Conservation (phyloP, 2,113 vertebrate species). For the Podarcis cretensis region DNA sequence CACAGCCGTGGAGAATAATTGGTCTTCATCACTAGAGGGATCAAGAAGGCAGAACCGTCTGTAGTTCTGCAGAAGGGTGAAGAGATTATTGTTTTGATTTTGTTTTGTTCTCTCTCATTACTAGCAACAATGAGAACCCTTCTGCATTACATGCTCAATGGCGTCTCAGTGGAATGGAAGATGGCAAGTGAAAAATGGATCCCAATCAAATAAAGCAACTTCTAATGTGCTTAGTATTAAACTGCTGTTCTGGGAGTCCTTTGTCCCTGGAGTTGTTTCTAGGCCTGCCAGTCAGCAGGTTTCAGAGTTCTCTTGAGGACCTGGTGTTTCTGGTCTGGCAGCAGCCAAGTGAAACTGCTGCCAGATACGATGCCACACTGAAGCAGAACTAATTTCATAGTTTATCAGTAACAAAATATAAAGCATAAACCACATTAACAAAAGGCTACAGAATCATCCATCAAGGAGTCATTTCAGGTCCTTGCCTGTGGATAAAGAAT, state of each 20-base stretch:
- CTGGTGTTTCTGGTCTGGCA: slow-evolving; percentile 50
- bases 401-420: slow-evolving; percentile 57
- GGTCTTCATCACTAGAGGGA: background rate
- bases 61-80: background rate
- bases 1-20: background rate
- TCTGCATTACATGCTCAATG: slow-evolving; percentile 49
- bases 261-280: slow-evolving; percentile 57
- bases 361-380: slow-evolving; percentile 48
- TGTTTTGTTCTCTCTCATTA: slow-evolving; percentile 26
- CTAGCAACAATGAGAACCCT: slow-evolving; percentile 44
- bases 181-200: slow-evolving; percentile 65
- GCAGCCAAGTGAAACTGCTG: slow-evolving; percentile 39
- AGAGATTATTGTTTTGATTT: background rate
- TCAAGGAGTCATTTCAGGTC: slow-evolving; percentile 27
- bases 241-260: slow-evolving; percentile 50
- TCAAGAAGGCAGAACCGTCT: background rate
- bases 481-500: slow-evolving; percentile 6
- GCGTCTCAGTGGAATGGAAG: slow-evolving; percentile 55
- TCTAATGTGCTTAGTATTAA: slow-evolving; percentile 67
- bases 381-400: slow-evolving; percentile 51
- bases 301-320: slow-evolving; percentile 37
- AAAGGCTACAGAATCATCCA: slow-evolving; percentile 19
- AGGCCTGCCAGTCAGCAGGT: slow-evolving; percentile 55
- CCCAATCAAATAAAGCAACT: slow-evolving; percentile 61
- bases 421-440: slow-evolving; percentile 57